These are phyloP conservation scores for Centropus unirufus DNA, from an alignment of 2,113 vertebrate species.

Conservation along the genomic window DNA sequence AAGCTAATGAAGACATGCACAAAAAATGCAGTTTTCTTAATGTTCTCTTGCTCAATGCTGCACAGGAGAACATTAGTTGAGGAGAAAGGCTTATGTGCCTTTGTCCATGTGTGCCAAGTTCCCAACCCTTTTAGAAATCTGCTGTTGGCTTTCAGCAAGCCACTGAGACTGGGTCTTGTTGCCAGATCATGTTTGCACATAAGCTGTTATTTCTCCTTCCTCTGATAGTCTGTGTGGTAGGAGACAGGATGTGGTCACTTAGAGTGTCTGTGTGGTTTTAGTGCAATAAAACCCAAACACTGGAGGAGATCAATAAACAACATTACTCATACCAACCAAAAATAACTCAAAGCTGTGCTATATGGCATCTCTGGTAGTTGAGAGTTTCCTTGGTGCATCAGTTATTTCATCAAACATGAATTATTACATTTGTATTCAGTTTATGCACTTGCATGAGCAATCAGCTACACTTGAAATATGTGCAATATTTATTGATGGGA, in stretches of 20 bases:
- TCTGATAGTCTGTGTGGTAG: not conserved
- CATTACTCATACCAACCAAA: not conserved
- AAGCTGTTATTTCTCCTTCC: not conserved
- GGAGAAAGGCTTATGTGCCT: not conserved
- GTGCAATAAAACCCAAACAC: not conserved
- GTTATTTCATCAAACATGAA: not conserved
- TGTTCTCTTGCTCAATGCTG: not conserved
- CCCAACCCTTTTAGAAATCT: not conserved
- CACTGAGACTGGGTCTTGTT: not conserved
- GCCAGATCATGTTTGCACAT: fast-evolving
- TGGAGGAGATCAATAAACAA: not conserved
- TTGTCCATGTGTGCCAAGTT: not conserved
- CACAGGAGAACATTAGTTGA: not conserved
- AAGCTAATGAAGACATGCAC: not conserved
- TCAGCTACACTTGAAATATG: not conserved
- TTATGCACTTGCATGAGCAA: not conserved
- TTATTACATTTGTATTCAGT: not conserved
- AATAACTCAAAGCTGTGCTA: not conserved
- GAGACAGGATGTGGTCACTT: not conserved
- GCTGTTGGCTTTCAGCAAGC: not conserved
- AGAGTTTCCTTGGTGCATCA: not conserved
- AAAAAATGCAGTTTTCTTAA: not conserved
- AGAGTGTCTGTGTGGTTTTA: not conserved
- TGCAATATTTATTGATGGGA: not conserved
- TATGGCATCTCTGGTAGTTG: not conserved